phyloP scores from a whole-genome alignment of 30 jellyfish, hydroid and myxozoan genomes.

The Catostylus mosaicus region DNA sequence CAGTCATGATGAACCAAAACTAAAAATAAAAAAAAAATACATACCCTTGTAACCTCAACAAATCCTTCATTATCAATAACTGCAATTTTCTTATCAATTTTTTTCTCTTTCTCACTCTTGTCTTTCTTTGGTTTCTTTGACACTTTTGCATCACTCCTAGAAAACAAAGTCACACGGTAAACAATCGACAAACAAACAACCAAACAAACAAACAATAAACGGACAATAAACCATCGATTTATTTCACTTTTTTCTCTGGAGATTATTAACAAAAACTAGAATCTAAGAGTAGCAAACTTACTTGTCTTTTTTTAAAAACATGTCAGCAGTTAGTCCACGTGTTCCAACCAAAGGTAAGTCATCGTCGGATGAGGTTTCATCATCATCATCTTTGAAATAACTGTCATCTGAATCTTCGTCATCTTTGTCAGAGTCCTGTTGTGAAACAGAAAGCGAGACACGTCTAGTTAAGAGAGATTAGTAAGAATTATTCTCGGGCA shows the following conservation, averaged over 20 bases:
- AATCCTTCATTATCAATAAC: conserved; percentile 83
- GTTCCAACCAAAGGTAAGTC: conserved; percentile 92
- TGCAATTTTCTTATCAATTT: conserved; percentile 44
- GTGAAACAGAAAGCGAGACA: no score
- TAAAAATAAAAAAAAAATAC: background rate
- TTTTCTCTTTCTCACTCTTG: conserved; percentile 48
- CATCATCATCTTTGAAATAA: conserved; percentile 50
- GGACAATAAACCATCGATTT: no score
- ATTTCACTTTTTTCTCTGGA: no score
- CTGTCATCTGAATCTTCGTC: conserved; percentile 82
- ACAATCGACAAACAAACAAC: no score
- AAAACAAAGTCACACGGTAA: background rate
- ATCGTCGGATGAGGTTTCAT: conserved; percentile 77
- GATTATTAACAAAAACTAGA: no score
- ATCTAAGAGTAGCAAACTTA: no score
- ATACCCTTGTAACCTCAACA: conserved; percentile 86
- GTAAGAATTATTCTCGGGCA: no score
- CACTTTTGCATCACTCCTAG: conserved; percentile 56
- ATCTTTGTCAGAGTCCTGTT: conserved; percentile 36
- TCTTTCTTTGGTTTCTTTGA: conserved; percentile 64
- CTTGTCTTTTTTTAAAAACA: conserved; percentile 86
- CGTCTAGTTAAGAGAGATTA: no score
- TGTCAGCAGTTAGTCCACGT: conserved; percentile 83
- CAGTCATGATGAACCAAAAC: no score
- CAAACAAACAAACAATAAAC: no score